A percentile compares a stretch with the other conserved stretches of the same genome.
Evolutionary conservation across 2,113 vertebrate genomes (phyloP).

Genomic region (Mystacornis crossleyi): DNA sequence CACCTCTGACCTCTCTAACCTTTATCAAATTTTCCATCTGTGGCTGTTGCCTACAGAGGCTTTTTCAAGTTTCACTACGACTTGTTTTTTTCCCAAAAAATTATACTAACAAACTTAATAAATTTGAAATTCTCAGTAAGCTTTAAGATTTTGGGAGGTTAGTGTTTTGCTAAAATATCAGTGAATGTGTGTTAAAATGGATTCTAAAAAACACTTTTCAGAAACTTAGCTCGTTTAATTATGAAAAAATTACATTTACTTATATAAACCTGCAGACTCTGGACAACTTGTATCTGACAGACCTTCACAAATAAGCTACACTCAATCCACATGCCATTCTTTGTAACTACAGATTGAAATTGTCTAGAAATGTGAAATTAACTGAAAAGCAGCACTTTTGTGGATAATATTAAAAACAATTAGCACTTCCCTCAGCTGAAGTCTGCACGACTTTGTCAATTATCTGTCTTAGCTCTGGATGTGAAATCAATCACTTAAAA

Average conservation of each 20-base stretch:
- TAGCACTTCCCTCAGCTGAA: not conserved
- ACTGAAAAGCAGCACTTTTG: not conserved
- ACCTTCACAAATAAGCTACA: not conserved
- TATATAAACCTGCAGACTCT: not conserved
- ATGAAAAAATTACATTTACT: not conserved
- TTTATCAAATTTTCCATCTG: not conserved
- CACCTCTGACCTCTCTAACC: not conserved
- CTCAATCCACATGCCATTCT: not conserved
- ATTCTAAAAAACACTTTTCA: not conserved
- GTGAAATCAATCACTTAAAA: not conserved
- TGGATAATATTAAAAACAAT: not conserved
- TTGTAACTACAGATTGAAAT: not conserved
- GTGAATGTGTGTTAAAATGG: not conserved
- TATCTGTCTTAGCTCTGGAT: conserved; percentile 8
- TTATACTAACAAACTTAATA: not conserved
- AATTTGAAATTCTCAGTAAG: not conserved
- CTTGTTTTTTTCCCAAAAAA: not conserved
- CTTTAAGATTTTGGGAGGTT: not conserved
- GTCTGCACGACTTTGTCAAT: not conserved
- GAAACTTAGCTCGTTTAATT: not conserved
- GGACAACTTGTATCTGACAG: not conserved
- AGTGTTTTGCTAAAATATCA: not conserved
- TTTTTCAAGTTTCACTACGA: not conserved
- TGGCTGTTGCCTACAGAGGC: not conserved
- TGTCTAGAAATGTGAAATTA: not conserved